A percentile compares a stretch with the other conserved stretches of the same genome.
Evolutionary conservation across 2,113 vertebrate species (phyloP).

Genomic region (Argyrosomus japonicus): DNA sequence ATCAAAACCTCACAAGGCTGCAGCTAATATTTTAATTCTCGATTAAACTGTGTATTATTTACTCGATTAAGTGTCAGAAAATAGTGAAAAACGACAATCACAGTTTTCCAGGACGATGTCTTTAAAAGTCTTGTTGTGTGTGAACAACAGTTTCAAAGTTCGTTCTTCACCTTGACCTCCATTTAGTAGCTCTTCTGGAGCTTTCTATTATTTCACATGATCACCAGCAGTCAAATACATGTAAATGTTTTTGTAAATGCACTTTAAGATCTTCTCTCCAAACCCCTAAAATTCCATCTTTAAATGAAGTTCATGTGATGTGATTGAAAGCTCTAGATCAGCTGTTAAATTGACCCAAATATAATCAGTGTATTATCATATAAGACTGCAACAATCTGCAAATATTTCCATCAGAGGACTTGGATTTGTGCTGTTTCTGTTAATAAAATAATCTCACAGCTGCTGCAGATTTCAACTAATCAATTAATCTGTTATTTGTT

Average conservation of each 20-base stretch:
- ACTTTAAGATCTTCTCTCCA: not conserved
- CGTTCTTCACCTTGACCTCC: not conserved
- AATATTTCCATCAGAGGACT: not conserved
- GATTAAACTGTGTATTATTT: too few relatives aligned
- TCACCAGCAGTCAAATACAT: not conserved
- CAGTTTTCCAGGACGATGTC: not conserved
- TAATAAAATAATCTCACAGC: not conserved
- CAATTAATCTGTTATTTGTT: not conserved
- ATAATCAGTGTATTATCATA: not conserved
- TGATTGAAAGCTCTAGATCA: not conserved
- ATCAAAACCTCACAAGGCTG: not conserved
- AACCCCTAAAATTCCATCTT: not conserved
- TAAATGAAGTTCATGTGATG: not conserved
- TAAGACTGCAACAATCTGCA: not conserved
- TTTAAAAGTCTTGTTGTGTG: not conserved
- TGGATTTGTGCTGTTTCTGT: not conserved
- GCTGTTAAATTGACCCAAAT: not conserved
- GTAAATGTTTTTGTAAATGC: not conserved
- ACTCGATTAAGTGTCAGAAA: not conserved
- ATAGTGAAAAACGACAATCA: not conserved
- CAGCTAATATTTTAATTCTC: not conserved
- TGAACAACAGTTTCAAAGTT: not conserved
- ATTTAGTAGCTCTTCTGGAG: not conserved
- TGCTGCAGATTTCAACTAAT: not conserved
- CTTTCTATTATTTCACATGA: constrained; percentile 7